These are phyloP conservation scores for Tortricodes alternella DNA, from an alignment of 2,888 invertebrate species.

Conservation along the genomic window DNA sequence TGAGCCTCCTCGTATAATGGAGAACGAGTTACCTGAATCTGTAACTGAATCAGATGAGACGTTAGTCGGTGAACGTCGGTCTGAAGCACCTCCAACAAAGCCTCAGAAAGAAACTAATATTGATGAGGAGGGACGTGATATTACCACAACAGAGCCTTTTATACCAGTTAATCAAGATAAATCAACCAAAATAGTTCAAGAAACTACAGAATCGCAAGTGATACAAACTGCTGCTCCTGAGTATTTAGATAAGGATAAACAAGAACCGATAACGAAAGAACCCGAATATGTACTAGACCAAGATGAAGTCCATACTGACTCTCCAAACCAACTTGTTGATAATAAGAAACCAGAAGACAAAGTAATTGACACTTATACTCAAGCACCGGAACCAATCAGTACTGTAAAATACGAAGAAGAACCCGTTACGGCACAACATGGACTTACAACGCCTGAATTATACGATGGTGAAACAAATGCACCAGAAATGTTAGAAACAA, in stretches of 20 bases:
- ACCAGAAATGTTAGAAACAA: neutral
- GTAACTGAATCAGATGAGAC: neutral
- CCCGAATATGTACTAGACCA: neutral
- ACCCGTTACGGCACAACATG: neutral
- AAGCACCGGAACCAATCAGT: constrained; percentile 9
- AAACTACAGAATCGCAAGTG: constrained; percentile 7
- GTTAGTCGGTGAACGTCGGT: neutral
- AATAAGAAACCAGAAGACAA: neutral
- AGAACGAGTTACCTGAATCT: neutral
- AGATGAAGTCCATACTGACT: neutral
- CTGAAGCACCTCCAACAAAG: neutral
- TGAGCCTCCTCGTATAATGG: neutral
- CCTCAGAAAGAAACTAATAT: neutral
- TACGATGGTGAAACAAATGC: constrained; percentile 3
- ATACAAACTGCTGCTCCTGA: constrained; percentile 4
- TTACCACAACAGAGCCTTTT: neutral
- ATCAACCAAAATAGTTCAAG: neutral
- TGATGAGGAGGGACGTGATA: neutral
- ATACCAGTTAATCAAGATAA: neutral
- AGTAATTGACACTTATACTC: constrained; percentile 22
- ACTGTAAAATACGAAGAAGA: constrained; percentile 11
- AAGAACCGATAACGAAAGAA: constrained; percentile 24
- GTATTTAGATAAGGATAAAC: constrained; percentile 2
- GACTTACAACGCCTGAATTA: constrained; percentile 6
- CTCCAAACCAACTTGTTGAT: neutral